Evolutionary conservation across 2,888 invertebrate genomes (phyloP).

Genomic region (Octodonta nipae): DNA sequence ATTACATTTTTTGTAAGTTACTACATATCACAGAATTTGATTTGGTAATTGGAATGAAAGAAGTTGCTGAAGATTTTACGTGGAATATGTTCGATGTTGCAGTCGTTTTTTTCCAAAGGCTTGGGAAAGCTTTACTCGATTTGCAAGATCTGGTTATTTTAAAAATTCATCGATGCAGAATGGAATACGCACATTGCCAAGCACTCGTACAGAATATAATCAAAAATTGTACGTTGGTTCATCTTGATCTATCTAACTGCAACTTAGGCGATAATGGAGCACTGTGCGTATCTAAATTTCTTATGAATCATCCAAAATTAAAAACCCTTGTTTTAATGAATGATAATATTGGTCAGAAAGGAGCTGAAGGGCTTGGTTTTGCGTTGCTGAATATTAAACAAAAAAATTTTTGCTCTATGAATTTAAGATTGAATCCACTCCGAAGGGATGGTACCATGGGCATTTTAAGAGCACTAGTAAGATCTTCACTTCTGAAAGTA

Average conservation of each 20-base stretch:
- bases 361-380: conserved; percentile 31
- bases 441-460: conserved; percentile 45
- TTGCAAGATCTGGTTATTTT: conserved; percentile 40
- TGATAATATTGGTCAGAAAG: conserved; percentile 19
- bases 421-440: conserved; percentile 50
- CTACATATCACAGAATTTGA: conserved; percentile 41
- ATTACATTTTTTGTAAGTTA: conserved; percentile 34
- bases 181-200: conserved; percentile 46
- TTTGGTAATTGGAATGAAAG: conserved; percentile 36
- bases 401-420: no score
- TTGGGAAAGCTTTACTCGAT: conserved; percentile 35
- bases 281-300: conserved; percentile 47
- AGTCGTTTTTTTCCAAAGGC: conserved; percentile 42
- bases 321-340: conserved; percentile 41
- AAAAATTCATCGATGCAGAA: conserved; percentile 45
- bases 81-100: conserved; percentile 50
- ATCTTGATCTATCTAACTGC: conserved; percentile 53
- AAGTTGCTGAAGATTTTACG: conserved; percentile 42
- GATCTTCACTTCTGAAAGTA: conserved; percentile 42
- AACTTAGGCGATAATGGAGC: conserved; percentile 49
- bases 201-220: conserved; percentile 38
- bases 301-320: conserved; percentile 37
- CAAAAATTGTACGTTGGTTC: conserved; percentile 35
- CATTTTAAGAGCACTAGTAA: conserved; percentile 44
- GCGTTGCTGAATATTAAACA: no score